Conservation (phyloP, 2,888 invertebrate species). For the Cheilosia impressa region DNA sequence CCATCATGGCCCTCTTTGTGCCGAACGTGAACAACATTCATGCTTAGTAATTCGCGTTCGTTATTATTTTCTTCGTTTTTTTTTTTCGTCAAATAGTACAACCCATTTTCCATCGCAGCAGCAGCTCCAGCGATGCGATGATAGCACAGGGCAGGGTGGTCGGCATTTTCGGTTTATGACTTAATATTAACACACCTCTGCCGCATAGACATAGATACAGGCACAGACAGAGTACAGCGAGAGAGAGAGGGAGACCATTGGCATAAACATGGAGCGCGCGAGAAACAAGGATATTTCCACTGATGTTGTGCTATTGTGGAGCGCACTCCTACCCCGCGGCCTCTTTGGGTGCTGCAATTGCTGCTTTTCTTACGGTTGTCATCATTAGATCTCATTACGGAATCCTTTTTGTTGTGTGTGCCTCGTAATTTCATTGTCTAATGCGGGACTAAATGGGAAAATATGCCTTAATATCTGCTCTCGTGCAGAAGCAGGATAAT, state of each 20-base stretch:
- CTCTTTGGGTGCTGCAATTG: conserved; percentile 57
- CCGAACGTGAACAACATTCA: conserved; percentile 48
- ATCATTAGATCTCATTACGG: conserved; percentile 77
- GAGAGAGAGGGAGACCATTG: not conserved
- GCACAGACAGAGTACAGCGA: not conserved
- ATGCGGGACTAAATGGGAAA: conserved; percentile 69
- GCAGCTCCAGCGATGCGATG: conserved; percentile 22
- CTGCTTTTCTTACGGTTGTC: conserved; percentile 73
- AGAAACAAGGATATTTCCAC: conserved; percentile 54
- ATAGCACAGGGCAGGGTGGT: conserved; percentile 54
- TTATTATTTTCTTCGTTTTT: conserved; percentile 10
- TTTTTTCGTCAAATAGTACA: conserved; percentile 46
- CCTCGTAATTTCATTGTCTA: conserved; percentile 71
- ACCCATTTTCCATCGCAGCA: conserved; percentile 40
- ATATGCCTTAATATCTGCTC: conserved; percentile 68
- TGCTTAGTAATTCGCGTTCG: conserved; percentile 41
- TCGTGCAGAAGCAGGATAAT: conserved; percentile 60
- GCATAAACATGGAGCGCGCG: conserved; percentile 14
- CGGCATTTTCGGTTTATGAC: conserved; percentile 72
- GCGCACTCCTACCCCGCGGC: conserved; percentile 15
- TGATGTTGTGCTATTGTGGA: conserved; percentile 43
- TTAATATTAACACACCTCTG: conserved; percentile 71
- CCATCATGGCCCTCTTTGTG: conserved; percentile 45
- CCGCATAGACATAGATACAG: conserved; percentile 17
- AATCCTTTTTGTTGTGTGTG: conserved; percentile 72